phyloP scores from a whole-genome alignment of 2,797 vertebrate species.

The Oryzias dopingdopingensis region DNA sequence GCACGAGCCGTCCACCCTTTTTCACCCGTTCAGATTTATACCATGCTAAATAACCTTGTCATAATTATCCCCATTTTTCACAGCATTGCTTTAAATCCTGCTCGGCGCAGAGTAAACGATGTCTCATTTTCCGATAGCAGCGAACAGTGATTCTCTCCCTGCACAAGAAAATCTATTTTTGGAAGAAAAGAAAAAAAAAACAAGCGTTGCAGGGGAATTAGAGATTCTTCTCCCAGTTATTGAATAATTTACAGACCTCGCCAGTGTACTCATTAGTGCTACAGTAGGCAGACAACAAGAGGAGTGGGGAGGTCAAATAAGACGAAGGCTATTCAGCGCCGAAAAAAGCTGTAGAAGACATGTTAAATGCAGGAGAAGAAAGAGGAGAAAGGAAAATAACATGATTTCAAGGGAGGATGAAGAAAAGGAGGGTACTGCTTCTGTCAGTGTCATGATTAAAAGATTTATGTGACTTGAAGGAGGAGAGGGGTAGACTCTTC shows the following conservation, averaged over 20 bases:
- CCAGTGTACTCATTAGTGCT: slow-evolving; percentile 72
- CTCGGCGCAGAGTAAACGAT: slow-evolving; percentile 22
- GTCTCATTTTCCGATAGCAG: slow-evolving; percentile 37
- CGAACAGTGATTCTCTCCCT: slow-evolving; percentile 47
- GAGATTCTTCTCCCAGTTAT: slow-evolving; percentile 73
- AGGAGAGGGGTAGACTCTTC: slow-evolving; percentile 33
- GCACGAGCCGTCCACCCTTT: too few relatives aligned
- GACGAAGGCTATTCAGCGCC: slow-evolving; percentile 35
- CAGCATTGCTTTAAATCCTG: slow-evolving; percentile 13
- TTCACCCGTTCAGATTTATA: neutral
- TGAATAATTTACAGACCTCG: slow-evolving; percentile 78
- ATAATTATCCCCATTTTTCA: slow-evolving; percentile 18
- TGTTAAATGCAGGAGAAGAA: slow-evolving; percentile 46
- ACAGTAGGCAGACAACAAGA: slow-evolving; percentile 56
- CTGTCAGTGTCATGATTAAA: slow-evolving; percentile 72
- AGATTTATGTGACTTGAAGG: slow-evolving; percentile 56
- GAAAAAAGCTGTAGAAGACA: slow-evolving; percentile 15
- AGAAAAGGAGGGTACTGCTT: slow-evolving; percentile 36
- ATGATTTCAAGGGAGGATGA: slow-evolving; percentile 43
- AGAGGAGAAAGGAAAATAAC: slow-evolving; percentile 40
- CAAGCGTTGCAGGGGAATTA: slow-evolving; percentile 32
- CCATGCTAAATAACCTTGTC: slow-evolving; percentile 19
- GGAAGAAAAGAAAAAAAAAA: slow-evolving; percentile 45
- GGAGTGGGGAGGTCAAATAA: slow-evolving; percentile 38
- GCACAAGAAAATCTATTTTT: slow-evolving; percentile 64